A percentile compares a stretch with the other conserved stretches of the same genome.
These are phyloP conservation scores for Lithophane semibrunnea DNA, from an alignment of 2,888 invertebrate genomes.

Conservation along the genomic window DNA sequence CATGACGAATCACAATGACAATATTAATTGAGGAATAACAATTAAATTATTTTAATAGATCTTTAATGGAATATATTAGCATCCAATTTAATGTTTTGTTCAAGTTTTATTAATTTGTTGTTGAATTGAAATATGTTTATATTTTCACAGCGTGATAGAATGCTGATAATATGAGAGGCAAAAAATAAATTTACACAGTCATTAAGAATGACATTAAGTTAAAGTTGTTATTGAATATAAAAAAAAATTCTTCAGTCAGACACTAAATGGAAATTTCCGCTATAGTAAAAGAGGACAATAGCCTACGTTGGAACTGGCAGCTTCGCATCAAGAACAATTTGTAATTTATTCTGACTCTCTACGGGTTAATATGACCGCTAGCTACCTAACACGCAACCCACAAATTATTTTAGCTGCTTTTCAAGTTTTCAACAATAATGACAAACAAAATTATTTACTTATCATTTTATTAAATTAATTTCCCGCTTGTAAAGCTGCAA, in stretches of 20 bases:
- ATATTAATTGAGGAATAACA: conserved; percentile 41
- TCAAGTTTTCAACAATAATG: conserved; percentile 4
- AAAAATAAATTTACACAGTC: not conserved
- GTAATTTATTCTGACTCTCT: conserved; percentile 42
- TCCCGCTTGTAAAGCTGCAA: conserved; percentile 4
- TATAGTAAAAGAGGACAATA: conserved; percentile 51
- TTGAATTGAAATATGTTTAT: not conserved
- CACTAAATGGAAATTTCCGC: conserved; percentile 43
- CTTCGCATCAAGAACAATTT: conserved; percentile 41
- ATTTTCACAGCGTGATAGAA: not conserved
- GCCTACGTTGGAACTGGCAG: conserved; percentile 41
- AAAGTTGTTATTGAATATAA: conserved; percentile 15
- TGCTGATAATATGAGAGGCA: not conserved
- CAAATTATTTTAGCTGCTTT: conserved; percentile 13
- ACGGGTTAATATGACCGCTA: conserved; percentile 25
- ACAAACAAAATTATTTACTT: conserved; percentile 6
- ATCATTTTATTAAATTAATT: conserved; percentile 33
- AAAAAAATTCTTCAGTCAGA: conserved; percentile 12
- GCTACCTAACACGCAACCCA: conserved; percentile 34
- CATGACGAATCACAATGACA: conserved; percentile 37
- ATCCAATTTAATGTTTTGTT: conserved; percentile 2
- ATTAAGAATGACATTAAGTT: not conserved
- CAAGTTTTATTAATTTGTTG: not conserved
- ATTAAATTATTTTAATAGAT: conserved; percentile 28
- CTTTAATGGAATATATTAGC: conserved; percentile 20